Evolutionary conservation across 2,113 vertebrate genomes (phyloP), one percentile per base, ranked within the genome.

Genomic region (Odobenus rosmarus): DNA sequence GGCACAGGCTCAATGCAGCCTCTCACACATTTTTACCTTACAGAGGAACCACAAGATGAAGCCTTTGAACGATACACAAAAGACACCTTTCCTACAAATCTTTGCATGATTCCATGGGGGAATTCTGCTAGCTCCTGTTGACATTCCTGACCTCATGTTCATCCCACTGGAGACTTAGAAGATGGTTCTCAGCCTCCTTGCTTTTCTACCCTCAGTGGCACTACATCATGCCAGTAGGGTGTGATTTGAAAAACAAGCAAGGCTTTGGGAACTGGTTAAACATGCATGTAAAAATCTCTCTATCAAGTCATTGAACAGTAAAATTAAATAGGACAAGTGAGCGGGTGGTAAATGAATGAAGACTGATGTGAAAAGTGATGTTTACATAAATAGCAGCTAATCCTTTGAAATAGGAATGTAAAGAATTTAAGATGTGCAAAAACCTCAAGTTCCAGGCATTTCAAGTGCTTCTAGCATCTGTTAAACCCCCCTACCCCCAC

Each of bases 271-370:
- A 93, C 10, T 83, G 59, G 79, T 64, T 93, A 94, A 90, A 53
- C 42, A 64, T 39, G 85, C 26, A 53, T 76, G 24, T 72, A 62
- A 90, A 79, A 64, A 46, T 86, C n/a, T 93, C 31, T 76, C 4
- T 21, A 51, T 46, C 28, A 88, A 76, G 5, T n/a, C 64, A 90
- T 2, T 86, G 59, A 86, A 72, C 19, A 93, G 55, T 85, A 89
- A 95, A 92, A 92, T 92, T 86, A 86, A 92, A 93, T 21, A 71
- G 36, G 72, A 61, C 62, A 72, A 94, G 21, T 72, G 26, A 72
- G 16, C 21, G 88, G 72, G 49, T 92, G n/a, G 80, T 39, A 93
- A 89, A 94, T 85, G 69, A 90, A 64, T 19, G 69, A 95, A 88
- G 51, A n/a, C 28, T 80, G 59, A 77, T 81, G 24, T 71, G 82